A percentile compares a stretch with the other conserved stretches of the same genome.
Evolutionary conservation across 2,888 invertebrate species (phyloP).

Genomic region (Drosophila phalerata): DNA sequence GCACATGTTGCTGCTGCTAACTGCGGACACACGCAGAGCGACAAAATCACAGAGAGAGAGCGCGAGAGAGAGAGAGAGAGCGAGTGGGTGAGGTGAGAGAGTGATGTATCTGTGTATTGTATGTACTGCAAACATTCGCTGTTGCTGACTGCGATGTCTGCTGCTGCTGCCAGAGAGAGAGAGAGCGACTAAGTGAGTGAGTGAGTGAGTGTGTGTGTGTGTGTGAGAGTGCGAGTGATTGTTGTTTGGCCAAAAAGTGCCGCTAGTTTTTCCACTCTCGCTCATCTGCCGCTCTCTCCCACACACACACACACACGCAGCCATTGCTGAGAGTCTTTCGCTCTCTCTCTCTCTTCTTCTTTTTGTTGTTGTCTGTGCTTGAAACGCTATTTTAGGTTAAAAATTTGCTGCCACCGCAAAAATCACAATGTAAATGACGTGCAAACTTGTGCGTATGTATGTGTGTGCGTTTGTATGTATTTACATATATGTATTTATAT

Average conservation of each 20-base stretch:
- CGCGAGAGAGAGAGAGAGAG: conserved; percentile 6
- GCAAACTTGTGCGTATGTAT: conserved; percentile 23
- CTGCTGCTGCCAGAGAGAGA: conserved; percentile 8
- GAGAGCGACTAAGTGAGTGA: too few relatives aligned
- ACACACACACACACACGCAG: conserved; percentile 6
- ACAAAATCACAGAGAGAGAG: conserved; percentile 18
- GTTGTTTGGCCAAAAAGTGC: conserved; percentile 76
- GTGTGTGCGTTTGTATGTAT: conserved; percentile 13
- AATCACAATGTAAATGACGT: conserved; percentile 50
- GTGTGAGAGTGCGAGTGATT: conserved; percentile 27
- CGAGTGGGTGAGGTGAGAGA: conserved; percentile 24
- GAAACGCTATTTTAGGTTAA: conserved; percentile 76
- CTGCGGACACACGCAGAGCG: conserved; percentile 40
- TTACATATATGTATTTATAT: conserved; percentile 21
- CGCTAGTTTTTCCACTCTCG: conserved; percentile 66
- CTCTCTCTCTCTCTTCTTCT: too few relatives aligned
- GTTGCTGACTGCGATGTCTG: conserved; percentile 30
- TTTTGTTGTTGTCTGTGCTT: conserved; percentile 54
- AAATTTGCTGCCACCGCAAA: conserved; percentile 63
- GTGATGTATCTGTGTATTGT: conserved; percentile 15
- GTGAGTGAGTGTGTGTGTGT: too few relatives aligned
- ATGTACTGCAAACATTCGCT: conserved; percentile 40
- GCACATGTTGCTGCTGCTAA: conserved; percentile 76
- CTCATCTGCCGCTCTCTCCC: conserved; percentile 42
- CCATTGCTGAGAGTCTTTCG: too few relatives aligned